These are phyloP conservation scores for Podarcis lilfordi DNA, from an alignment of 2,797 vertebrate genomes.

Conservation along the genomic window DNA sequence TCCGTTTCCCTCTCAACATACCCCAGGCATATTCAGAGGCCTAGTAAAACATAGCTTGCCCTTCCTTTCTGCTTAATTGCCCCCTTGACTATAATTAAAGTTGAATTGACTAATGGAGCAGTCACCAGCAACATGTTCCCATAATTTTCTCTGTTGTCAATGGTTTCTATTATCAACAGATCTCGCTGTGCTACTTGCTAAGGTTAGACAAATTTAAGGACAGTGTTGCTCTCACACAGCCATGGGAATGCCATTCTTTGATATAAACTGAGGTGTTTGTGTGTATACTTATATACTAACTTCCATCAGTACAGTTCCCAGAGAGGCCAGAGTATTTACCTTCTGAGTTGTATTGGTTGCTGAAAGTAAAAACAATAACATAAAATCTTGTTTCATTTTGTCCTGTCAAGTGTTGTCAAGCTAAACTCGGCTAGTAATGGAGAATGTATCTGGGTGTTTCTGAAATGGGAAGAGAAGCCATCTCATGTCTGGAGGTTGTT, in stretches of 20 bases:
- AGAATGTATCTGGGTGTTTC: constrained; percentile 24
- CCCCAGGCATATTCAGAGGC: constrained; percentile 46
- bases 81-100: constrained; percentile 65
- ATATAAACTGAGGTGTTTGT: constrained; percentile 1
- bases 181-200: constrained; percentile 52
- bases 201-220: constrained; percentile 52
- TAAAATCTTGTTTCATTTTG: constrained; percentile 56
- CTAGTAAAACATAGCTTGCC: constrained; percentile 58
- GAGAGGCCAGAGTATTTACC: constrained; percentile 30
- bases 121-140: constrained; percentile 61
- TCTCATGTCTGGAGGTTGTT: constrained; percentile 2
- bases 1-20: constrained; percentile 35
- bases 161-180: constrained; percentile 53
- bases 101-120: constrained; percentile 66
- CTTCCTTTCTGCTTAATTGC: constrained; percentile 68
- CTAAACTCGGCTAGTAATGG: constrained; percentile 16
- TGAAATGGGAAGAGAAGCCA: constrained; percentile 31
- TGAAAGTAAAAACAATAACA: constrained; percentile 7
- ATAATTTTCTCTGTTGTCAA: constrained; percentile 56
- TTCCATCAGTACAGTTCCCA: neutral
- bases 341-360: constrained; percentile 22
- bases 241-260: constrained; percentile 30
- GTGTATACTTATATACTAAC: neutral
- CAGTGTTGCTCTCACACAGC: constrained; percentile 28
- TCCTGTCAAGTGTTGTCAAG: constrained; percentile 42